Conservation (phyloP, 2,113 vertebrate genomes). For the Myotis brandtii region DNA sequence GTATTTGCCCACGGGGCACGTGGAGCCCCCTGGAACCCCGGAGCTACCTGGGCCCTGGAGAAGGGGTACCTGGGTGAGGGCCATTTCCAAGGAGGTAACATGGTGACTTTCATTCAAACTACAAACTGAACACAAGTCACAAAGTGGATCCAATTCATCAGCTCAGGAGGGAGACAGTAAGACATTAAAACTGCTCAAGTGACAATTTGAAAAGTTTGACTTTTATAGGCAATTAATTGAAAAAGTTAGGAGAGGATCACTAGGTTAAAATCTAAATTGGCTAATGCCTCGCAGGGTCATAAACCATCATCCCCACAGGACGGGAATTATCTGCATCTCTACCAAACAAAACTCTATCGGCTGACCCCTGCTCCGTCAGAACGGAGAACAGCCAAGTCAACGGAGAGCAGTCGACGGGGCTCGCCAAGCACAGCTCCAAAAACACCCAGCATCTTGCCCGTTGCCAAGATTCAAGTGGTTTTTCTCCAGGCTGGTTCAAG, state of each 20-base stretch:
- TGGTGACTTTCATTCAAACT: neutral
- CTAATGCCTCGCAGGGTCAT: neutral
- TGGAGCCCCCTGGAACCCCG: neutral
- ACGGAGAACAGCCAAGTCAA: neutral
- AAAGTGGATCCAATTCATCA: neutral
- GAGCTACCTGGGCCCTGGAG: neutral
- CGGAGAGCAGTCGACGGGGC: neutral
- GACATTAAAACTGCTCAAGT: neutral
- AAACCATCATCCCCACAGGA: neutral
- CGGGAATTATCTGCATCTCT: neutral
- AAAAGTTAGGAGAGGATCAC: neutral
- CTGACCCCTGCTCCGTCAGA: neutral
- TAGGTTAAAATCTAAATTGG: slow-evolving; percentile 1
- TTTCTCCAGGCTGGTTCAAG: neutral
- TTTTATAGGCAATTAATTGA: neutral
- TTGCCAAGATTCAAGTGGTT: neutral
- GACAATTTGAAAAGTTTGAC: neutral
- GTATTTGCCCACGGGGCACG: neutral
- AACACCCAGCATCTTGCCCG: neutral
- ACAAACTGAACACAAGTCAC: neutral
- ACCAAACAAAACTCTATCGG: neutral
- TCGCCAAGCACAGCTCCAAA: neutral
- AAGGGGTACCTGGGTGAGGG: accelerated
- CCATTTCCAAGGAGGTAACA: neutral
- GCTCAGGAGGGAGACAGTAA: neutral